Percentiles rank a stretch among this genome's conserved stretches.
These are phyloP conservation scores for Notolabrus celidotus DNA, from an alignment of 2,797 vertebrate species.

Conservation along the genomic window DNA sequence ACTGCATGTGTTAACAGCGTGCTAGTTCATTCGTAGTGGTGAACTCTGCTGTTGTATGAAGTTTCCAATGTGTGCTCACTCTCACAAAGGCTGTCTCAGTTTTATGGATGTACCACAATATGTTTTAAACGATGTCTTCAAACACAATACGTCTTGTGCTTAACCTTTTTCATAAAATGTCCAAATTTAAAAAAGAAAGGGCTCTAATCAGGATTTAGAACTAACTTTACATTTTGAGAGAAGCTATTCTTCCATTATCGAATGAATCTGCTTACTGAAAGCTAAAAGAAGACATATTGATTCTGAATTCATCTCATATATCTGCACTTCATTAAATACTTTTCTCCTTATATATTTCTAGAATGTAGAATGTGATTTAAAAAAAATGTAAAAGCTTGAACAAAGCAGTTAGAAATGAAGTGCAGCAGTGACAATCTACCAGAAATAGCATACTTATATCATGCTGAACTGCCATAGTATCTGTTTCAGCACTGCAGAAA, in stretches of 20 bases:
- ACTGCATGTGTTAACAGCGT: constrained; percentile 14
- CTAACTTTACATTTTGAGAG: no score
- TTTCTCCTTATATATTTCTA: neutral
- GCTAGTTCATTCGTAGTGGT: constrained; percentile 39
- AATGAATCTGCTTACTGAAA: neutral
- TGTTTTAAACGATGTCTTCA: neutral
- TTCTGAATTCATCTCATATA: neutral
- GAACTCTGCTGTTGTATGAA: constrained; percentile 3
- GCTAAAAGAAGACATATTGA: neutral
- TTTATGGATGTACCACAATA: neutral
- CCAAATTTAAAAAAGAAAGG: neutral
- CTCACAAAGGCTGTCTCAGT: neutral
- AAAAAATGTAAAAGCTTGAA: neutral
- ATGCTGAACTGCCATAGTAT: constrained; percentile 43
- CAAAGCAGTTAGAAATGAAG: neutral
- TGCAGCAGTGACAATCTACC: constrained; percentile 7
- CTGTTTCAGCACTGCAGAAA: constrained; percentile 43
- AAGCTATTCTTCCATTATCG: neutral
- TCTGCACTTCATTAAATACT: neutral
- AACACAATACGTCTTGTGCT: neutral
- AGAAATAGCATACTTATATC: constrained; percentile 28
- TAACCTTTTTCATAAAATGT: constrained; percentile 9
- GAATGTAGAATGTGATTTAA: neutral
- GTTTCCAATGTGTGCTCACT: neutral
- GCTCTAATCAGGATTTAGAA: neutral